Conservation (phyloP, 2,113 vertebrate species). For the Edolisoma coerulescens region DNA sequence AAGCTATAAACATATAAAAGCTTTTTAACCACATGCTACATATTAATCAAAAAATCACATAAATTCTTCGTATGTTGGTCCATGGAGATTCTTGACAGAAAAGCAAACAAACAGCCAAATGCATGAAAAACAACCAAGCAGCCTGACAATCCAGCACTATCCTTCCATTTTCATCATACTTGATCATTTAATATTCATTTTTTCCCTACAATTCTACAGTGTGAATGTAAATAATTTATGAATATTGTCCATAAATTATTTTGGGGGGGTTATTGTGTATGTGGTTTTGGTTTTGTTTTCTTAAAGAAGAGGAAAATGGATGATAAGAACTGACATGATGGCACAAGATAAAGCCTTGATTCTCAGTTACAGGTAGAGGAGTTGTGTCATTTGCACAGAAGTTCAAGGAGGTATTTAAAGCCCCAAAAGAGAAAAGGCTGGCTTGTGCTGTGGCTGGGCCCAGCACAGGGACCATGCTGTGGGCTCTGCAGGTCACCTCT, state of each 20-base stretch:
- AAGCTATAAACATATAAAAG: not conserved
- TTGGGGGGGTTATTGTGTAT: not conserved
- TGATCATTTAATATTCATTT: constrained; percentile 6
- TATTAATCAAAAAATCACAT: constrained; percentile 27
- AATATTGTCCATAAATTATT: constrained; percentile 17
- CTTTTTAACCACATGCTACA: constrained; percentile 5
- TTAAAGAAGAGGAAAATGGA: not conserved
- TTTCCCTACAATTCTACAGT: not conserved
- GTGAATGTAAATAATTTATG: constrained; percentile 12
- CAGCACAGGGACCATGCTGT: not conserved
- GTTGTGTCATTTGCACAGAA: not conserved
- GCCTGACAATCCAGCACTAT: not conserved
- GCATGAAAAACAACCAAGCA: not conserved
- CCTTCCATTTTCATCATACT: constrained; percentile 15
- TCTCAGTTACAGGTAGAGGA: not conserved
- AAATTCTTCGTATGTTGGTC: not conserved
- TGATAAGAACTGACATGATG: not conserved
- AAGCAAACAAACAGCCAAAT: constrained; percentile 38
- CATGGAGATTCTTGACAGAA: not conserved
- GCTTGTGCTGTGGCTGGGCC: not conserved
- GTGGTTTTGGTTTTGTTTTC: not conserved
- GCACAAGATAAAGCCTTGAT: not conserved
- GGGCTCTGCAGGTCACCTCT: not conserved
- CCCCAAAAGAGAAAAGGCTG: not conserved
- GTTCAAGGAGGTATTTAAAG: not conserved